Evolutionary conservation across 1,140 invertebrate genomes (phyloP).

Genomic region (Euura saliciscinereae): DNA sequence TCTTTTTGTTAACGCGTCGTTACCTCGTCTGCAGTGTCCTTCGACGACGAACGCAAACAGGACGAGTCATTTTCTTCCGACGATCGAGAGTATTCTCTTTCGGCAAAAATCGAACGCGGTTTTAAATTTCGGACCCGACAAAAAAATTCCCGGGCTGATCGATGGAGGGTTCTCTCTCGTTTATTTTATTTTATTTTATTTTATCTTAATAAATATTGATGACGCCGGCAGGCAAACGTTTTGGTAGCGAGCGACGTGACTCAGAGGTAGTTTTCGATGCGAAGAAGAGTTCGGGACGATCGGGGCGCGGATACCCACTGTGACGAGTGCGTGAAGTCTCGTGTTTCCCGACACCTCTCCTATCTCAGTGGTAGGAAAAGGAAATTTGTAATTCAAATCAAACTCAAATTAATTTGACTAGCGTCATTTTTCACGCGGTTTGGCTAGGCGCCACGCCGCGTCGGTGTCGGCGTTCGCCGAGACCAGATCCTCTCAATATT

Average conservation of each 20-base stretch:
- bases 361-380: neutral
- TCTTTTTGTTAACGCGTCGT: no score
- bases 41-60: no score
- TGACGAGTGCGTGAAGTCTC: constrained; percentile 26
- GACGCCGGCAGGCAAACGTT: neutral
- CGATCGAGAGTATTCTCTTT: no score
- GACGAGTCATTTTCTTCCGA: no score
- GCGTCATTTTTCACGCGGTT: constrained; percentile 43
- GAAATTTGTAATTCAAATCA: constrained; percentile 43
- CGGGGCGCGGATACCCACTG: constrained; percentile 25
- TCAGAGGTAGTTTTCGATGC: neutral
- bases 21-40: no score
- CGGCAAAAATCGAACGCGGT: no score
- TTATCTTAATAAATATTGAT: neutral
- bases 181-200: neutral
- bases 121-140: no score
- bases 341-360: constrained; percentile 29
- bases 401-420: constrained; percentile 49
- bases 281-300: neutral
- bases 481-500: neutral
- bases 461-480: constrained; percentile 29
- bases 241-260: neutral
- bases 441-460: constrained; percentile 28
- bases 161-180: neutral
- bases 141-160: neutral